Evolutionary conservation across 1,140 invertebrate genomes (phyloP), one percentile per base, ranked within the genome.

Genomic region (Brachionus koreanus): DNA sequence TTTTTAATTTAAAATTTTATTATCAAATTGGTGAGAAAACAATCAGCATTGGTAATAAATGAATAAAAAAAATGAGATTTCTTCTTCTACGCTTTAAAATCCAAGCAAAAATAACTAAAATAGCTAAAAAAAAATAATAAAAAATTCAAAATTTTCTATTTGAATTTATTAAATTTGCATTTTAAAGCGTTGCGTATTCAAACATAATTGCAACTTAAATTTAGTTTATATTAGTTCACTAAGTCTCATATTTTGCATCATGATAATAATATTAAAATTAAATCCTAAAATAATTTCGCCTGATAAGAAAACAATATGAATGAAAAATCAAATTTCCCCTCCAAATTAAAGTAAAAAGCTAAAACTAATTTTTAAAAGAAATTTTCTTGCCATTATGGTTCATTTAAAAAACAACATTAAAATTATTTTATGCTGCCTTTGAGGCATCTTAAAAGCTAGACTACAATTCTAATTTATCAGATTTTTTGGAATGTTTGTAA

Each of bases 171-270:
- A 72, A 72, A 72, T 72, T 39, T 46, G 9, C 19, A 74, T 46
- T n/a, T n/a, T 46, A 74, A 74, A 74, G 69, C 69, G 69, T 74
- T 74, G 69, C 69, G 69, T 43, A 43, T 57, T 74, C 69, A 25
- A 25, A 74, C 69, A 74, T 74, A 74, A 74, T 74, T 74, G 37
- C 39, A 74, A 74, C 42, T 74, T 25, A 46, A 67, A 67, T 67
- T 33, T 37, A 67, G 35, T 67, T 37, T 74, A 25, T 25, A 35
- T 46, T 74, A 74, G 19, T 69, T 39, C 16, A 19, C 35, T 2
- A 74, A 25, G 39, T 23, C 39, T 46, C 39, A 13, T 29, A 43
- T 19, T 46, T 46, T 74, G 43, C 43, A 74, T 74, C 37, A 25
- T 74, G 37, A 74, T 74, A 46, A 74, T 74, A 74, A 74, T 74